Evolutionary conservation across 35 echinoderm and acorn worm genomes (phyloP), one percentile per base, ranked within the genome.

Genomic region (Stichopus chloronotus): DNA sequence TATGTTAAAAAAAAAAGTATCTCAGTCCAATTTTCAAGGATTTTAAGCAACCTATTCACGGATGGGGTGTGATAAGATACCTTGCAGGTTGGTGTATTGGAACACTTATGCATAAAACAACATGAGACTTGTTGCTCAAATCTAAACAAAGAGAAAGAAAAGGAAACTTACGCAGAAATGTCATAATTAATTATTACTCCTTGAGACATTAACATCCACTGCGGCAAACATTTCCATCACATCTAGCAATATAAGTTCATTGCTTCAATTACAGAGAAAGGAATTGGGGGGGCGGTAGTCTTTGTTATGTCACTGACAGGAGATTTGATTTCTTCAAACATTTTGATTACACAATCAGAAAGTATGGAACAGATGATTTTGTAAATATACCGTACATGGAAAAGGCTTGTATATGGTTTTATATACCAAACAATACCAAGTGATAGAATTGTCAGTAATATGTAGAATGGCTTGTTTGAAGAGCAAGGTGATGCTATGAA

Each of bases 321-420:
- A 84, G 5, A 53, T 84, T 84, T 58, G 23, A 84, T 7, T 84
- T 84, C 52, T 84, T 84, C 56, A 58, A 84, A 84, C 52, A 84
- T 23, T 30, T 84, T 53, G 81, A 84, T n/a, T 84, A 55, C 43
- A n/a, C 81, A 84, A n/a, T 84, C 52, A 84, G 81, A 84, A 84
- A 84, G 52, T 84, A 55, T 53, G 81, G 55, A 84, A 84, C 43
- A 55, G 56, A 84, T 9, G 11, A 84, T 4, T 52, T 11, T 58
- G 56, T 84, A 30, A 8, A 53, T 84, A 53, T 84, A 55, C 30
- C 0, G 30, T 43, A 43, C 19, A 53, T 43, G 81, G 25, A 11
- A 53, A 84, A 58, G 43, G 52, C 56, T 58, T 84, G 56, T 84
- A 43, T 43, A 84, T 58, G 52, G 19, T 53, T 58, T 55, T 43